These are phyloP conservation scores for Leptothorax acervorum DNA, from an alignment of 2,888 invertebrate species.

Conservation along the genomic window DNA sequence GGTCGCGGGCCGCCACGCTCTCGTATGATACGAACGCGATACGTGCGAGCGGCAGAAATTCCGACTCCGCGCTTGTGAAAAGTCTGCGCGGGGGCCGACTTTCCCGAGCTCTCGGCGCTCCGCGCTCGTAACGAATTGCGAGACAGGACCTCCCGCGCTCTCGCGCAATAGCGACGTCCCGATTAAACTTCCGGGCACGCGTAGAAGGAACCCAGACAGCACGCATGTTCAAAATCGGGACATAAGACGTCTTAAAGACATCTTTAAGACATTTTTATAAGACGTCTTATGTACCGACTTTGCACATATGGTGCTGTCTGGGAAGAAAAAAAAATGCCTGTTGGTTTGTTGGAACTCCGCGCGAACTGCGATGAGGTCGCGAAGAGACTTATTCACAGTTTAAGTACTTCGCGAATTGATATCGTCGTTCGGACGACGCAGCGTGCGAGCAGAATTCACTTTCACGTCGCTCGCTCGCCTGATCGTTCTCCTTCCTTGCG, in stretches of 20 bases:
- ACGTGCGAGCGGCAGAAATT: slow-evolving; percentile 29
- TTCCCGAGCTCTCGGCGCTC: slow-evolving; percentile 20
- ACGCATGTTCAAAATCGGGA: too few species aligned
- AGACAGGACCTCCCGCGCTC: neutral
- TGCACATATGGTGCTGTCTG: too few species aligned
- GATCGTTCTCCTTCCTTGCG: slow-evolving; percentile 36
- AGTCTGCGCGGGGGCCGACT: slow-evolving; percentile 11
- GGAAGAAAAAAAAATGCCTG: too few species aligned
- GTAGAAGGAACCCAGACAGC: too few species aligned
- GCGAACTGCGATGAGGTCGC: neutral
- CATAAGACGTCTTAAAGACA: too few species aligned
- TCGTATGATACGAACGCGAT: neutral
- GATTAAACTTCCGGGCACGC: too few species aligned
- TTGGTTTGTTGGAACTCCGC: too few species aligned
- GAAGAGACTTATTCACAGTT: slow-evolving; percentile 6
- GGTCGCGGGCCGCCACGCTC: slow-evolving; percentile 20
- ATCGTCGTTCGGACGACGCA: slow-evolving; percentile 16
- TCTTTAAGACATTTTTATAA: too few species aligned
- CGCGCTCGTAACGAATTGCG: slow-evolving; percentile 7
- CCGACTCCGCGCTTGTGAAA: slow-evolving; percentile 12
- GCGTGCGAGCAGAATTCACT: slow-evolving; percentile 39
- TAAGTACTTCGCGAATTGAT: slow-evolving; percentile 16
- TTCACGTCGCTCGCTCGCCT: slow-evolving; percentile 33
- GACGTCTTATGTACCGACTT: too few species aligned
- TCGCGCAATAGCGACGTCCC: neutral